Conservation (phyloP, 2,113 vertebrate species). For the Neotoma lepida region DNA sequence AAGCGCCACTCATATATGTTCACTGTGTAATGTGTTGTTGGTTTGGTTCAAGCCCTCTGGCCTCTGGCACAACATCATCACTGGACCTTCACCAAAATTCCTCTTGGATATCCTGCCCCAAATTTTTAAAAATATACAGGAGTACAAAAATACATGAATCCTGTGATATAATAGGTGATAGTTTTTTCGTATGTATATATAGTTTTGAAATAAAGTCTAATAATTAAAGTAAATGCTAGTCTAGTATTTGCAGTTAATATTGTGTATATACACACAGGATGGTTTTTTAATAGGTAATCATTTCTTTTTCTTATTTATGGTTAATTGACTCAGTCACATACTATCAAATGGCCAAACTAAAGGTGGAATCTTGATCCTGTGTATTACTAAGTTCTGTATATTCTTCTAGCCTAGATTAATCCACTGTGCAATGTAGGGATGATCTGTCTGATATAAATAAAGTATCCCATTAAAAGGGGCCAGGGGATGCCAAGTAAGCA, state of each 20-base stretch:
- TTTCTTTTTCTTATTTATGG: not conserved
- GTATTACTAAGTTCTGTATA: not conserved
- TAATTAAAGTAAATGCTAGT: not conserved
- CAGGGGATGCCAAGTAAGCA: not conserved
- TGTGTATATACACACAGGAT: not conserved
- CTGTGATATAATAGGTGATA: not conserved
- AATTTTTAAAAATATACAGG: not conserved
- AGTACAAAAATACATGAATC: not conserved
- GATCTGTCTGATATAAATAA: not conserved
- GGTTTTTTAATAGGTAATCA: not conserved
- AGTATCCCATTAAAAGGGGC: not conserved
- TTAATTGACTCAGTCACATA: not conserved
- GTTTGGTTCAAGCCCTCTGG: too few relatives aligned
- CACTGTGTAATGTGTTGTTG: too few relatives aligned
- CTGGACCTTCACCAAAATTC: too few relatives aligned
- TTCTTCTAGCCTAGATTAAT: not conserved
- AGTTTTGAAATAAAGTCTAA: not conserved
- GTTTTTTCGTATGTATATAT: not conserved
- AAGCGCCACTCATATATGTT: not conserved
- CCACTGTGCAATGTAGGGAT: not conserved
- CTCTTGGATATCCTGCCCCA: too few relatives aligned
- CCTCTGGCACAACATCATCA: too few relatives aligned
- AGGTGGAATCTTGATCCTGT: not conserved
- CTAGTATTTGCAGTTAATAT: not conserved
- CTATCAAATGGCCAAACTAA: not conserved